Percentiles rank a stretch among this genome's conserved stretches.
Conservation (phyloP, 2,888 invertebrate species). For the Acanthoscelides obtectus region DNA sequence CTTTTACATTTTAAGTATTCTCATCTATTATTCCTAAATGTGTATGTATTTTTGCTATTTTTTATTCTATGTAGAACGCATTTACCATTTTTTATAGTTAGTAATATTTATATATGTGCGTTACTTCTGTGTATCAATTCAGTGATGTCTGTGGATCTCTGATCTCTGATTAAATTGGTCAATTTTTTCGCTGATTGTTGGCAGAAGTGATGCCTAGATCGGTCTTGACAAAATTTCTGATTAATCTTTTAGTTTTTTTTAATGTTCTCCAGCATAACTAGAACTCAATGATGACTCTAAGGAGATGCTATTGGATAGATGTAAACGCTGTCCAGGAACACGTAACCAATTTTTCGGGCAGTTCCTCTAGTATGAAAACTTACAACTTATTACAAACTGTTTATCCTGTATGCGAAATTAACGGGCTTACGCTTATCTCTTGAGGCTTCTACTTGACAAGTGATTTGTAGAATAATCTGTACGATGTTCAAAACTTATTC, state of each 20-base stretch:
- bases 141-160: neutral
- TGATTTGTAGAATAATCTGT: too few species aligned
- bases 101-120: neutral
- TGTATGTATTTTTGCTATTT: neutral
- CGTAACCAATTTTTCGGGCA: too few species aligned
- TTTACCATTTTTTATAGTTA: neutral
- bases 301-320: too few species aligned
- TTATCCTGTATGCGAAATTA: too few species aligned
- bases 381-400: too few species aligned
- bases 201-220: neutral
- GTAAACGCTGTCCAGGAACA: too few species aligned
- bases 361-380: too few species aligned
- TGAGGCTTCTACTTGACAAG: too few species aligned
- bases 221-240: neutral
- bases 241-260: neutral
- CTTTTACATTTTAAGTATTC: neutral
- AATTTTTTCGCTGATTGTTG: neutral
- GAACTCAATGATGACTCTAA: too few species aligned
- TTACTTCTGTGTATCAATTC: neutral
- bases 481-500: too few species aligned
- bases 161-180: neutral
- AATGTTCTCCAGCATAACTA: too few species aligned
- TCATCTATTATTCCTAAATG: neutral
- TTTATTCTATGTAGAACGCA: neutral
- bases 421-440: too few species aligned